Conservation (phyloP, 2,888 invertebrate species). For the Agrilus cyanescens region DNA sequence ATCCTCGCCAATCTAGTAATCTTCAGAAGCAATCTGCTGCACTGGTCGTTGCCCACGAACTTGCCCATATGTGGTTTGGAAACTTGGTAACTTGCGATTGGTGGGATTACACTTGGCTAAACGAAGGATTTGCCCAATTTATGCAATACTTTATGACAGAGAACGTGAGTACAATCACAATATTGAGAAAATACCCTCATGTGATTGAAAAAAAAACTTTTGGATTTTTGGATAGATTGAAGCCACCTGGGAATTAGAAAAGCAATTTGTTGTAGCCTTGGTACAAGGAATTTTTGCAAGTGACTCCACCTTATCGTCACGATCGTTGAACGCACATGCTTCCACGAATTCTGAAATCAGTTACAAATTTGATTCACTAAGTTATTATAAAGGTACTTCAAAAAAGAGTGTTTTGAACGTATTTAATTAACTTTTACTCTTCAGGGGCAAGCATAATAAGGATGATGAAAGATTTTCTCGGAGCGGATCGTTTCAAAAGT, state of each 20-base stretch:
- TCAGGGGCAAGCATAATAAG: constrained; percentile 40
- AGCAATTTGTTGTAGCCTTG: constrained; percentile 60
- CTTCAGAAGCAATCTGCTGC: constrained; percentile 52
- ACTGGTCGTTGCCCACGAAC: constrained; percentile 61
- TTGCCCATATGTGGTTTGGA: constrained; percentile 77
- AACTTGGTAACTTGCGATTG: constrained; percentile 62
- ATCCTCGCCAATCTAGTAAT: constrained; percentile 37
- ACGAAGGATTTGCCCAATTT: constrained; percentile 62
- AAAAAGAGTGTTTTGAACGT: neutral
- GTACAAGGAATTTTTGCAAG: constrained; percentile 48
- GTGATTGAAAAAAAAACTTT: no score
- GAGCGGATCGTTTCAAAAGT: constrained; percentile 38
- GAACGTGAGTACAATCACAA: constrained; percentile 30
- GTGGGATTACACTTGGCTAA: constrained; percentile 67
- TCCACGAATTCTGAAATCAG: constrained; percentile 43
- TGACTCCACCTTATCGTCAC: constrained; percentile 46
- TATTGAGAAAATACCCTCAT: no score
- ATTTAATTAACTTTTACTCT: neutral
- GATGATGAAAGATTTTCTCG: constrained; percentile 55
- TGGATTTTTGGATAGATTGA: constrained; percentile 39
- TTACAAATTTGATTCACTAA: constrained; percentile 52
- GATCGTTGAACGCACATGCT: constrained; percentile 42
- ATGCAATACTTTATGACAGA: constrained; percentile 58
- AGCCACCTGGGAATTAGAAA: constrained; percentile 48
- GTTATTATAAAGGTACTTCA: constrained; percentile 51